Conservation (phyloP, 1,140 invertebrate genomes). For the Glossosoma conforme region DNA sequence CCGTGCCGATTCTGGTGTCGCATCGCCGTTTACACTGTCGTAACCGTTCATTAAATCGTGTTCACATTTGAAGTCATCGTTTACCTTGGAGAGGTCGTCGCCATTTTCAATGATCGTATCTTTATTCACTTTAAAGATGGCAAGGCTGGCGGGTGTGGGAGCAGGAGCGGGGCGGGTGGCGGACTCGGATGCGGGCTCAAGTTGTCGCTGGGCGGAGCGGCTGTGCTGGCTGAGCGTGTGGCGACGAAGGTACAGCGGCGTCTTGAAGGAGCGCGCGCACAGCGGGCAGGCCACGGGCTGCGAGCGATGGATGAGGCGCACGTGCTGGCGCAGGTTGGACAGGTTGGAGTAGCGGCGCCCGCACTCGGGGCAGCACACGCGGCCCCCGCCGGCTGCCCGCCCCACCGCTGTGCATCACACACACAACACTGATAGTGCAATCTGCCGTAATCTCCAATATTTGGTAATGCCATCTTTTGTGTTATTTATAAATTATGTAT, state of each 20-base stretch:
- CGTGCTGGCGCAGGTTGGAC: slow-evolving; percentile 74
- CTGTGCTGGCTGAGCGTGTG: slow-evolving; percentile 54
- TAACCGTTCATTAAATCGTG: slow-evolving; percentile 12
- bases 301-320: slow-evolving; percentile 74
- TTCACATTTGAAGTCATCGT: slow-evolving; percentile 10
- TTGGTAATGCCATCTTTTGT: too few species aligned
- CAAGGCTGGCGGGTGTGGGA: slow-evolving; percentile 17
- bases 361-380: slow-evolving; percentile 62
- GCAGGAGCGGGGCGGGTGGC: slow-evolving; percentile 54
- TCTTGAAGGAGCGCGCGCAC: slow-evolving; percentile 73
- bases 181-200: slow-evolving; percentile 51
- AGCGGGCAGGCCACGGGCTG: slow-evolving; percentile 67
- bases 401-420: slow-evolving; percentile 30
- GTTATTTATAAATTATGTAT: too few species aligned
- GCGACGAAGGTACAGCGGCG: slow-evolving; percentile 68
- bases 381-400: slow-evolving; percentile 32
- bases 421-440: slow-evolving; percentile 31
- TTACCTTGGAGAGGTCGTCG: slow-evolving; percentile 1
- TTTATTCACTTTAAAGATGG: slow-evolving; percentile 29
- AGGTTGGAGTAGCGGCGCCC: slow-evolving; percentile 75
- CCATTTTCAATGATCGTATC: slow-evolving; percentile 2
- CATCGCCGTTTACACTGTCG: slow-evolving; percentile 11
- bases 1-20: slow-evolving; percentile 3
- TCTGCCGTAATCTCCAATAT: too few species aligned
- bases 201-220: slow-evolving; percentile 22